Conservation (phyloP, 2,113 vertebrate genomes). For the Petrocephalus zakoni region DNA sequence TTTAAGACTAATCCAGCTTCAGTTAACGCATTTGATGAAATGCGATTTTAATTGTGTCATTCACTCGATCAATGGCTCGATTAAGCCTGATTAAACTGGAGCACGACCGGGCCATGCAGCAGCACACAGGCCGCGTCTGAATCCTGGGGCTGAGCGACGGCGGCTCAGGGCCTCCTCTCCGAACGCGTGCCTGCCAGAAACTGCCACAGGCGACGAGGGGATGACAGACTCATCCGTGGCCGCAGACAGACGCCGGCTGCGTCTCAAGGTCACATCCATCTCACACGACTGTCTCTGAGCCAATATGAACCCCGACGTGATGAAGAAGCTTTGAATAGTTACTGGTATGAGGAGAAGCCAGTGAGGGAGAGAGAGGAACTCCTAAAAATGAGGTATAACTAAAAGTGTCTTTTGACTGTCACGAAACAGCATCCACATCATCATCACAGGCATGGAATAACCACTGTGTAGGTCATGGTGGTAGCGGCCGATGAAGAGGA, state of each 20-base stretch:
- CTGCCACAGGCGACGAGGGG: too few species aligned
- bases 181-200: neutral
- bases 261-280: neutral
- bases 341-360: neutral
- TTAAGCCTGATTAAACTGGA: neutral
- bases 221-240: too few species aligned
- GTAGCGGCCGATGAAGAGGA: constrained; percentile 23
- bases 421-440: neutral
- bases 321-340: neutral
- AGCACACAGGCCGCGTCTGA: neutral
- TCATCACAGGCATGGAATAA: too few species aligned
- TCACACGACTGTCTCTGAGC: neutral
- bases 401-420: neutral
- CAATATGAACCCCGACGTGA: neutral
- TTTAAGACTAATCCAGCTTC: neutral
- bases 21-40: neutral
- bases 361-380: neutral
- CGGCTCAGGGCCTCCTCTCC: neutral
- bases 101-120: neutral
- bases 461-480: constrained; percentile 3
- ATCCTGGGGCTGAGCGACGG: neutral
- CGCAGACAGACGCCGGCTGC: too few species aligned
- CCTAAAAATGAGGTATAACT: neutral
- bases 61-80: neutral
- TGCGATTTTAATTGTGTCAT: neutral